phyloP scores from a whole-genome alignment of 2,113 vertebrate genomes.

The Climacteris rufus region DNA sequence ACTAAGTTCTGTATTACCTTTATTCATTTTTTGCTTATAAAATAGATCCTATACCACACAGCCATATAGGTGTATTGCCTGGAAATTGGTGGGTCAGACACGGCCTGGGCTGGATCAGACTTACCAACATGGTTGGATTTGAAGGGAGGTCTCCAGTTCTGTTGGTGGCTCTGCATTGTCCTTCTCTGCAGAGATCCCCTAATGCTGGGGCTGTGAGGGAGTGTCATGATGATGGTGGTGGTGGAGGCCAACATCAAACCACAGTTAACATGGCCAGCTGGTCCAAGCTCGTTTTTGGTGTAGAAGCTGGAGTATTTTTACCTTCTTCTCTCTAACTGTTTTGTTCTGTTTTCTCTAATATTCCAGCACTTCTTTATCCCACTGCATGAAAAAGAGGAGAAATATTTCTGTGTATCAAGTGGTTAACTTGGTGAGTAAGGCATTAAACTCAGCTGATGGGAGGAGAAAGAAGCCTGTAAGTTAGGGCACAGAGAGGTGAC shows the following conservation, averaged over 20 bases:
- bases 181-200: neutral
- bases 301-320: neutral
- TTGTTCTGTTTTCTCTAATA: neutral
- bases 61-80: neutral
- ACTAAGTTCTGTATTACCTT: neutral
- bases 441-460: neutral
- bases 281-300: neutral
- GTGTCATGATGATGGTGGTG: neutral
- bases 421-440: neutral
- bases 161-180: neutral
- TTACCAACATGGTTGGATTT: neutral
- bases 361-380: neutral
- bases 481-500: neutral
- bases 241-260: neutral
- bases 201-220: neutral
- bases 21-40: neutral
- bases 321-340: neutral
- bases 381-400: neutral
- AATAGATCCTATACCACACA: neutral
- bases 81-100: neutral
- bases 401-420: neutral
- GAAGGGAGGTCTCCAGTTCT: neutral
- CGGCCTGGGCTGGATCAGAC: neutral
- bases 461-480: neutral
- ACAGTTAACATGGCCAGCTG: neutral